Percentiles rank a stretch among this genome's conserved stretches.
Conservation (phyloP, 1,140 invertebrate species). For the Calycopis cecrops region DNA sequence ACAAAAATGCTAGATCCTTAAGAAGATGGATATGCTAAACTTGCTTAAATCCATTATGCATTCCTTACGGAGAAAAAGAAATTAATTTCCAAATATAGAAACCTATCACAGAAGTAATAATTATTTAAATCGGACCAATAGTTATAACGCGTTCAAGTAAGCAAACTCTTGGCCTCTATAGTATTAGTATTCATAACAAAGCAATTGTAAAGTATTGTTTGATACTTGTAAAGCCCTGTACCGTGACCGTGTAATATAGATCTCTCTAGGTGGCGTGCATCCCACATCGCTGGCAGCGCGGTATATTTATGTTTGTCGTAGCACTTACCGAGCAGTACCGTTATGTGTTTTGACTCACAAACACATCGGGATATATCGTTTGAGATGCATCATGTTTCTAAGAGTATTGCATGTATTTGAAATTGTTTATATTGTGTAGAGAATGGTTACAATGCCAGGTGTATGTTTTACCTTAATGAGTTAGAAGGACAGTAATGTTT, state of each 20-base stretch:
- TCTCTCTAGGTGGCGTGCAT: constrained; percentile 49
- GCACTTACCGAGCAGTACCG: constrained; percentile 56
- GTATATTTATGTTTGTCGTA: constrained; percentile 57
- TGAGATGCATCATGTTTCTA: constrained; percentile 19
- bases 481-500: too few relatives aligned
- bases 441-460: too few relatives aligned
- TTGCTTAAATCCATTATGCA: too few relatives aligned
- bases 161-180: too few relatives aligned
- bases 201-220: not conserved
- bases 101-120: too few relatives aligned
- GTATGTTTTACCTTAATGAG: too few relatives aligned
- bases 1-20: too few relatives aligned
- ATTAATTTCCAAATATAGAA: too few relatives aligned
- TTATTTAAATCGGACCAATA: too few relatives aligned
- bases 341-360: constrained; percentile 55
- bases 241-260: constrained; percentile 22
- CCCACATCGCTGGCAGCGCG: constrained; percentile 39
- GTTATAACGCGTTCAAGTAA: too few relatives aligned
- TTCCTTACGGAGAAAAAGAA: too few relatives aligned
- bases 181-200: not conserved
- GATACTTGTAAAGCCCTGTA: not conserved
- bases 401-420: not conserved
- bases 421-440: not conserved
- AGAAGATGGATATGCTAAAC: too few relatives aligned
- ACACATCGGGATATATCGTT: constrained; percentile 39